These are phyloP conservation scores for Anorthoa munda DNA, from an alignment of 2,888 invertebrate genomes.

Conservation along the genomic window DNA sequence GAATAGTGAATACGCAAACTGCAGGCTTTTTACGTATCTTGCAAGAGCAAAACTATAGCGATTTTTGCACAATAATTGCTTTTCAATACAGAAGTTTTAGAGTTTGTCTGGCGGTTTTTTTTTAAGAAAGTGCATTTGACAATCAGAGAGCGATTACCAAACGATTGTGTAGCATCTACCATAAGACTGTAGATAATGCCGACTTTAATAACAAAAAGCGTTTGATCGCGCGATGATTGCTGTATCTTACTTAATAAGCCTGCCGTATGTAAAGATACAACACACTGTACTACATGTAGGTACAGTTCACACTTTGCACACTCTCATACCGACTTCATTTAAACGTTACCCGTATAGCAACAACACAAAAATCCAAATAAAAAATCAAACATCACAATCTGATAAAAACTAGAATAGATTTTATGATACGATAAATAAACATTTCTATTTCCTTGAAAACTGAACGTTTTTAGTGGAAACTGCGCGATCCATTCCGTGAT, in stretches of 20 bases:
- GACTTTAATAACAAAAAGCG: no score
- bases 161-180: no score
- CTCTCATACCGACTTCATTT: conserved; percentile 27
- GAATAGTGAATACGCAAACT: conserved; percentile 10
- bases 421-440: conserved; percentile 64
- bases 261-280: conserved; percentile 4
- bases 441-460: conserved; percentile 69
- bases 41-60: no score
- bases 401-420: conserved; percentile 65
- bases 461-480: conserved; percentile 71
- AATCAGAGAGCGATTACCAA: no score
- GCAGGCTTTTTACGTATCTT: no score
- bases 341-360: conserved; percentile 48
- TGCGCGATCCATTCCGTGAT: conserved; percentile 70
- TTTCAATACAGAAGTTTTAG: no score
- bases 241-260: no score
- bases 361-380: conserved; percentile 53
- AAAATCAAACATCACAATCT: conserved; percentile 61
- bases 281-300: neutral
- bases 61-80: no score
- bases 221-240: no score
- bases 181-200: no score
- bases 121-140: no score
- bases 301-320: conserved; percentile 11
- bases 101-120: no score